These are phyloP conservation scores for Meleagris gallopavo DNA, from an alignment of 2,113 vertebrate genomes.

Conservation along the genomic window DNA sequence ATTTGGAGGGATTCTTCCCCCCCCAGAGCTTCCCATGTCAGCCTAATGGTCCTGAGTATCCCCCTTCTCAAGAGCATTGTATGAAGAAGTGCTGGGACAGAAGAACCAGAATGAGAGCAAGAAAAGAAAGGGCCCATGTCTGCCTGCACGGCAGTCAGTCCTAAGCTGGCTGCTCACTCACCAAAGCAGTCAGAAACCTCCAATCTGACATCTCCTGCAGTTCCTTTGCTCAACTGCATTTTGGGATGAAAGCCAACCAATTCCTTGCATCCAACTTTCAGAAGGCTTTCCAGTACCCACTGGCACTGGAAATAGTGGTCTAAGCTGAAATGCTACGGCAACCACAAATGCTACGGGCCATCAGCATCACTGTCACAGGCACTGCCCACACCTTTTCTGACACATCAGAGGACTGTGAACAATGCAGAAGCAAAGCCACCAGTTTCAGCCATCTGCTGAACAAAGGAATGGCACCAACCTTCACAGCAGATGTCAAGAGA, in stretches of 20 bases:
- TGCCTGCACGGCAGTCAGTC: neutral
- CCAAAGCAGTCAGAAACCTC: neutral
- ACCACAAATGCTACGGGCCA: neutral
- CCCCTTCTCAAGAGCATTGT: neutral
- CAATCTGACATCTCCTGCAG: neutral
- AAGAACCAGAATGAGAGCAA: neutral
- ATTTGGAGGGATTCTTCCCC: neutral
- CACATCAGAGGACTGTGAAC: neutral
- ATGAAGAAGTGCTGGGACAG: neutral
- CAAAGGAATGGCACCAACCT: neutral
- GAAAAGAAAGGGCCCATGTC: neutral
- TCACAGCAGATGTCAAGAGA: neutral
- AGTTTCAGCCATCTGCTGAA: neutral
- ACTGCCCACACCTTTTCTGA: neutral
- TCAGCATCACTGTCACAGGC: neutral
- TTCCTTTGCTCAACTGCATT: neutral
- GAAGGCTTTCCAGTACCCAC: neutral
- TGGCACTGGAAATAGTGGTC: neutral
- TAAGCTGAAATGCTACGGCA: neutral
- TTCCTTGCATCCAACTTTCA: neutral
- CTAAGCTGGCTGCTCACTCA: neutral
- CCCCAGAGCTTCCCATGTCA: neutral
- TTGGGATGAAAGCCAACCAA: neutral
- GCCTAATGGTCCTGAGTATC: neutral
- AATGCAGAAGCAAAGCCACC: neutral